phyloP scores from a whole-genome alignment of 2,888 invertebrate genomes.

The Drosophila flavopinicola region DNA sequence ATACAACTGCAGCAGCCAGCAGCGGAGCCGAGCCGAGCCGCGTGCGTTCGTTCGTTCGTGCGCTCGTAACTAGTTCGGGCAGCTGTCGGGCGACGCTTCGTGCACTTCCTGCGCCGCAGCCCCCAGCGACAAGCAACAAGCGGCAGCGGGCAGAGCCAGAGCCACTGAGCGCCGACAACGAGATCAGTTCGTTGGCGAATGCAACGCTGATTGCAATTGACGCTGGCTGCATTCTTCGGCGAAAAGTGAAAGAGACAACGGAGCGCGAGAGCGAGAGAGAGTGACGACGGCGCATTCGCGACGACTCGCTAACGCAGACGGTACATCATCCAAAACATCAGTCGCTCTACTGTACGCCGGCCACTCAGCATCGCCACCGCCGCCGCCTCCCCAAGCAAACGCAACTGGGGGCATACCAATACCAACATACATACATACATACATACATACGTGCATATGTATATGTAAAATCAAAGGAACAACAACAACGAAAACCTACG shows the following conservation, averaged over 20 bases:
- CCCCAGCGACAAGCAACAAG: conserved; percentile 51
- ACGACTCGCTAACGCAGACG: conserved; percentile 24
- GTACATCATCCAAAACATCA: conserved; percentile 41
- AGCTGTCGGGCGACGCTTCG: conserved; percentile 56
- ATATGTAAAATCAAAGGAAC: too few relatives aligned
- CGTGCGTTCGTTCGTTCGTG: conserved; percentile 11
- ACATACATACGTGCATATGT: too few relatives aligned
- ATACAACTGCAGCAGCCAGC: conserved; percentile 38
- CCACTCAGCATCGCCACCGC: conserved; percentile 29
- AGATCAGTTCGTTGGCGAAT: conserved; percentile 75
- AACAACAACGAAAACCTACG: conserved; percentile 28
- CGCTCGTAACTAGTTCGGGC: conserved; percentile 71
- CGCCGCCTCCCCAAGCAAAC: conserved; percentile 45
- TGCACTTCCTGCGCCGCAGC: conserved; percentile 73
- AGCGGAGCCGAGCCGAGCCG: conserved; percentile 39
- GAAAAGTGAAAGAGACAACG: conserved; percentile 60
- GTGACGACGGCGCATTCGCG: too few relatives aligned
- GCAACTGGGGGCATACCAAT: conserved; percentile 62
- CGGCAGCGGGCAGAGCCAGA: conserved; percentile 56
- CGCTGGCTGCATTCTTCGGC: conserved; percentile 65
- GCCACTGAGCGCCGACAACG: conserved; percentile 56
- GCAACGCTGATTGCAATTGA: conserved; percentile 76
- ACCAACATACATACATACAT: too few relatives aligned
- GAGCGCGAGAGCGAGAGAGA: conserved; percentile 8
- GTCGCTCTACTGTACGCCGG: conserved; percentile 60